Evolutionary conservation across 1,140 invertebrate genomes (phyloP).

Genomic region (Drosophila carrolli): DNA sequence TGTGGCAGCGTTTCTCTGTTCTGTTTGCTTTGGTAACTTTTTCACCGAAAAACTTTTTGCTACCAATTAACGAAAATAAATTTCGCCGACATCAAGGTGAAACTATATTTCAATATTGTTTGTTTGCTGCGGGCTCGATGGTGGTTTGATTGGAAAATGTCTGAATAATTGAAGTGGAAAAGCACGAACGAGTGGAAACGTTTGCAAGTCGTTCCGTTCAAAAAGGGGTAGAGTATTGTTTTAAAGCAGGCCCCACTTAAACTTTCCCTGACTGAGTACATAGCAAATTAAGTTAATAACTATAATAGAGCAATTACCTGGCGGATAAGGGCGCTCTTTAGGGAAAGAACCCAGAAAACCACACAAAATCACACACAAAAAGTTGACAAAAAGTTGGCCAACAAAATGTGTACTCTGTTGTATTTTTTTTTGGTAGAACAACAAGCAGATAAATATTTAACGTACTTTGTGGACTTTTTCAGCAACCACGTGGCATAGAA

Average conservation of each 20-base stretch:
- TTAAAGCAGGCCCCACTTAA: conserved; percentile 23
- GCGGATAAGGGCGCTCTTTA: conserved; percentile 24
- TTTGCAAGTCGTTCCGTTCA: conserved; percentile 3
- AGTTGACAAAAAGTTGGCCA: conserved; percentile 40
- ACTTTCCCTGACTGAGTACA: conserved; percentile 7
- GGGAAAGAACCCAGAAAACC: conserved; percentile 25
- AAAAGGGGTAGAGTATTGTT: conserved; percentile 3
- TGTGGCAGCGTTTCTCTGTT: not conserved
- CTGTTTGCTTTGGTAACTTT: conserved; percentile 46
- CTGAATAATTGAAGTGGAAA: conserved; percentile 51
- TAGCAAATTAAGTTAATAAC: conserved; percentile 46
- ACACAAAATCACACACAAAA: conserved; percentile 23
- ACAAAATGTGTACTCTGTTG: conserved; percentile 53
- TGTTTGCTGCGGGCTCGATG: conserved; percentile 14
- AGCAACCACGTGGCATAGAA: conserved; percentile 38
- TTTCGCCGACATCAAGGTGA: conserved; percentile 46
- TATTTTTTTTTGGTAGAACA: conserved; percentile 13
- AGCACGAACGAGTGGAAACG: conserved; percentile 18
- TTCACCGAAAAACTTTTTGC: conserved; percentile 45
- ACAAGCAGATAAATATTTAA: conserved; percentile 67
- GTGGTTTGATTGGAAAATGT: conserved; percentile 45
- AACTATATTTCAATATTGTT: conserved; percentile 57
- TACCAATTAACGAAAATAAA: conserved; percentile 67
- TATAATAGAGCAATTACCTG: conserved; percentile 45
- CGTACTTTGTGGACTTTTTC: conserved; percentile 22